phyloP scores from a whole-genome alignment of 2,797 vertebrate species.

The Bradypodion pumilum region DNA sequence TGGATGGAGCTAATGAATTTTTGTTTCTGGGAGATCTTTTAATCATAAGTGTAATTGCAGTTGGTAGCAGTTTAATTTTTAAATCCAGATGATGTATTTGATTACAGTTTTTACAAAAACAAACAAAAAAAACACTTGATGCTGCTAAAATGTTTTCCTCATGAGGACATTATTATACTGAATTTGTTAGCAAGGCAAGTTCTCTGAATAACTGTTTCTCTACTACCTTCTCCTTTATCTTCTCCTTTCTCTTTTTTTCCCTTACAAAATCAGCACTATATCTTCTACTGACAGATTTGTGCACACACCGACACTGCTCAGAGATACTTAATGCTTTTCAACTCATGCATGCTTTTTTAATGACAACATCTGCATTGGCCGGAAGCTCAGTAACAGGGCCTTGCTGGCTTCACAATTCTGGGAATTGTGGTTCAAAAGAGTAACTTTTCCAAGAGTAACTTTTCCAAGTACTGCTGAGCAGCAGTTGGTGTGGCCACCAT shows the following conservation, averaged over 20 bases:
- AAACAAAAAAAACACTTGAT: no score
- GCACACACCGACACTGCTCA: not conserved
- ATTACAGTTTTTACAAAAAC: constrained; percentile 27
- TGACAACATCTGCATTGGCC: constrained; percentile 41
- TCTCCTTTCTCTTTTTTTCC: constrained; percentile 19
- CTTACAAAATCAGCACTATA: constrained; percentile 21
- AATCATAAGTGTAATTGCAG: constrained; percentile 68
- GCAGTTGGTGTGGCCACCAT: not conserved
- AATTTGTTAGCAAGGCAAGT: constrained; percentile 17
- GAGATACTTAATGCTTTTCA: constrained; percentile 41
- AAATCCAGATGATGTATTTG: constrained; percentile 53
- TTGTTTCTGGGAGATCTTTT: constrained; percentile 65
- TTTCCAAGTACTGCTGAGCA: not conserved
- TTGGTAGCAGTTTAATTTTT: constrained; percentile 64
- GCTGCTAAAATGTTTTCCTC: constrained; percentile 9
- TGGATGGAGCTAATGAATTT: constrained; percentile 70
- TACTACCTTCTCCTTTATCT: constrained; percentile 1
- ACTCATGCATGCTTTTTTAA: not conserved
- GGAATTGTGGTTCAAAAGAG: not conserved
- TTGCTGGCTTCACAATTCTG: not conserved
- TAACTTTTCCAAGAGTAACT: not conserved
- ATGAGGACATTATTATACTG: not conserved
- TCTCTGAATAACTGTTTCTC: constrained; percentile 32
- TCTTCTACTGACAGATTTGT: constrained; percentile 34
- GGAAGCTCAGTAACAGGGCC: constrained; percentile 34